A percentile compares a stretch with the other conserved stretches of the same genome.
Conservation (phyloP, 2,797 vertebrate genomes). For the Mus minutoides region DNA sequence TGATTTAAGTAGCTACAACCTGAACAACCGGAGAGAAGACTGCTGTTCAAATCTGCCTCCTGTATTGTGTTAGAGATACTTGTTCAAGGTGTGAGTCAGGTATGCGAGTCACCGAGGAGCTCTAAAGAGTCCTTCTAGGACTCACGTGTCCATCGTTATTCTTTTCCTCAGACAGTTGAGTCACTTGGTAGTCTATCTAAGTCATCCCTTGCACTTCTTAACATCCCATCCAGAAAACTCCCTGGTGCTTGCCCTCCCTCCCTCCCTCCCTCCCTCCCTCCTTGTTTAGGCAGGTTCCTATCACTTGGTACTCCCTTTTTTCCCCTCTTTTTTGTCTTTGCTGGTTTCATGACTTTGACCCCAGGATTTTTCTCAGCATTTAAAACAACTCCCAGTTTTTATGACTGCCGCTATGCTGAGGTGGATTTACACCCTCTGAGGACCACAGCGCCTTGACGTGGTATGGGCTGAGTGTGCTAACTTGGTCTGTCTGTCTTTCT, state of each 20-base stretch:
- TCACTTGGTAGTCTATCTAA: background rate
- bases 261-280: background rate
- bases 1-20: slow-evolving; percentile 9
- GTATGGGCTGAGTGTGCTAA: background rate
- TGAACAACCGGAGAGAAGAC: background rate
- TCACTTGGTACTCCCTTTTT: background rate
- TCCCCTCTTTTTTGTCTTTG: background rate
- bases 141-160: background rate
- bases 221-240: slow-evolving; percentile 5
- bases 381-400: background rate
- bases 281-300: background rate
- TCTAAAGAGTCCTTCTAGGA: slow-evolving; percentile 32
- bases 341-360: slow-evolving; percentile 26
- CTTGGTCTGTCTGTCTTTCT: background rate
- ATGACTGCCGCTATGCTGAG: background rate
- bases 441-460: background rate
- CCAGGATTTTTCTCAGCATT: slow-evolving; percentile 13
- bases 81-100: slow-evolving; percentile 2
- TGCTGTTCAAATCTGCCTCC: background rate
- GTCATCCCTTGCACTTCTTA: background rate
- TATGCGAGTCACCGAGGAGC: background rate
- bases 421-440: background rate
- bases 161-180: slow-evolving; percentile 14
- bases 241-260: background rate
- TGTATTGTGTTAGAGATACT: background rate